These are phyloP conservation scores for Ganaspis sp. DNA, from an alignment of 1,140 invertebrate species.

Conservation along the genomic window DNA sequence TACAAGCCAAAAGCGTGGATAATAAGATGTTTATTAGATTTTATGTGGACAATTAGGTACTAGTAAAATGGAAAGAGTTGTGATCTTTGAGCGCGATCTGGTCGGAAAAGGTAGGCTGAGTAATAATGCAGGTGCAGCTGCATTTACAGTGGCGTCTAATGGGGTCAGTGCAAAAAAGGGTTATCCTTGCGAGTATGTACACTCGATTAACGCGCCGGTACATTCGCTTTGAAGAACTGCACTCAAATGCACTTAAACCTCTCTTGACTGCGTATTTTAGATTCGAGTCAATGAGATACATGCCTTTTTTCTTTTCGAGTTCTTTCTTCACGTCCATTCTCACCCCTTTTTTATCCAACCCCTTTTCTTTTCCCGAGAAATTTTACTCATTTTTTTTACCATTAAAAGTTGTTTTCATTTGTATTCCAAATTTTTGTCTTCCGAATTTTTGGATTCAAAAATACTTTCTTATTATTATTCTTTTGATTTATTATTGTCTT, in stretches of 20 bases:
- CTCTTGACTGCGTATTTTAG: not conserved
- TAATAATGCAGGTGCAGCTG: not conserved
- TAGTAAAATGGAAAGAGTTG: not conserved
- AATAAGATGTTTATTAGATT: too few relatives aligned
- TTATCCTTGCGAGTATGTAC: not conserved
- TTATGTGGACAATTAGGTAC: too few relatives aligned
- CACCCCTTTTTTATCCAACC: not conserved
- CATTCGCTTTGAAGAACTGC: constrained; percentile 1
- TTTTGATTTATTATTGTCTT: too few relatives aligned
- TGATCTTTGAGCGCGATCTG: not conserved
- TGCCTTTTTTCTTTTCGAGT: not conserved
- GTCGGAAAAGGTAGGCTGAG: not conserved
- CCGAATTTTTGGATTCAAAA: too few relatives aligned
- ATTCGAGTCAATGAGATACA: not conserved
- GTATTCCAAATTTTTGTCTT: too few relatives aligned
- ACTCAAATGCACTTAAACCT: not conserved
- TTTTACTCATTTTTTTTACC: not conserved
- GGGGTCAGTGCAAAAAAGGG: constrained; percentile 1
- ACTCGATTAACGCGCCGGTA: constrained; percentile 12
- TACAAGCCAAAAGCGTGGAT: too few relatives aligned
- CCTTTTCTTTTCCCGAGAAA: not conserved
- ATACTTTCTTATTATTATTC: too few relatives aligned
- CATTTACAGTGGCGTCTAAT: not conserved
- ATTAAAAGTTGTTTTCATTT: not conserved
- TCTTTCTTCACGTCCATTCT: not conserved